phyloP scores from a whole-genome alignment of 2,113 vertebrate species.

The Zonotrichia leucophrys region DNA sequence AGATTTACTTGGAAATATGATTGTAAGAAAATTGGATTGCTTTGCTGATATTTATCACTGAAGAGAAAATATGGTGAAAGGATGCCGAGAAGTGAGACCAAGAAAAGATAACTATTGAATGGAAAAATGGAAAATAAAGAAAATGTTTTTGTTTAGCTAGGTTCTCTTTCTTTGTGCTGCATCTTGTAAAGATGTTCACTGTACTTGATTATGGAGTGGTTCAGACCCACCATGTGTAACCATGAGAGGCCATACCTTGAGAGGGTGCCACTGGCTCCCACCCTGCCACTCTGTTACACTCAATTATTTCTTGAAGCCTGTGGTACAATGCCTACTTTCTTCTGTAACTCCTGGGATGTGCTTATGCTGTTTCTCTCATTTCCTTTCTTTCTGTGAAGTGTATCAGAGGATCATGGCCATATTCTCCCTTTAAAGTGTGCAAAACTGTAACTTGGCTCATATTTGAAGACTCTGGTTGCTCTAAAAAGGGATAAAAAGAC shows the following conservation, averaged over 20 bases:
- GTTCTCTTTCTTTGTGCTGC: background rate
- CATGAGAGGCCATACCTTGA: background rate
- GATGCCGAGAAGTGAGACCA: background rate
- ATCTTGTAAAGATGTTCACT: background rate
- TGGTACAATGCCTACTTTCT: background rate
- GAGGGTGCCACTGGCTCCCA: background rate
- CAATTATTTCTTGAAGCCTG: background rate
- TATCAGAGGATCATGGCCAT: background rate
- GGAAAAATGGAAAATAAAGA: background rate
- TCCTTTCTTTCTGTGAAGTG: background rate
- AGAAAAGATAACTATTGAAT: background rate
- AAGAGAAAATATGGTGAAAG: background rate
- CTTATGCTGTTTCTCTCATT: background rate
- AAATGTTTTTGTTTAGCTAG: background rate
- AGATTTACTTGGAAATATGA: background rate
- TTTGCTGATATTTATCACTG: background rate
- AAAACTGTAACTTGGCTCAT: background rate
- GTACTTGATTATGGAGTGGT: background rate
- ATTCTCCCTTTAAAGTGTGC: background rate
- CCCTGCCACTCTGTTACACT: background rate
- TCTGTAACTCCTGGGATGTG: background rate
- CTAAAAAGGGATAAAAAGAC: background rate
- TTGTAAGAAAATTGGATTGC: background rate
- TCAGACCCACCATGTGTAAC: background rate
- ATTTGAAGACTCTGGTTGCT: background rate